Evolutionary conservation across 2,797 vertebrate genomes (phyloP).

Genomic region (Periophthalmus magnuspinnatus): DNA sequence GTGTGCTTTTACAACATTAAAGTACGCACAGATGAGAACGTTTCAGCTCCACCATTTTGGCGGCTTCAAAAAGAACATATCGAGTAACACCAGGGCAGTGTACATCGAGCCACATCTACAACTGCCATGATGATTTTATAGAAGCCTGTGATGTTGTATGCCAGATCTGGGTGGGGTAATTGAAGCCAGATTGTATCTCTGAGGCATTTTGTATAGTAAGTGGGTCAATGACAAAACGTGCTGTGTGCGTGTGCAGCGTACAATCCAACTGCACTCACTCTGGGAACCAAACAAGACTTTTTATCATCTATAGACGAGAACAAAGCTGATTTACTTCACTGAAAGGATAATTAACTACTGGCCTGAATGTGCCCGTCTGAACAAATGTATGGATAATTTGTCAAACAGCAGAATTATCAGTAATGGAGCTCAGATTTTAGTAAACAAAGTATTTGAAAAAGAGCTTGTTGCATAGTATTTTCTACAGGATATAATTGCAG

Average conservation of each 20-base stretch:
- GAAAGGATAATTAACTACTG: neutral
- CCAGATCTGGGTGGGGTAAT: constrained; percentile 74
- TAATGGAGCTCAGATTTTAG: neutral
- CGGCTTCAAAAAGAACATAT: constrained; percentile 63
- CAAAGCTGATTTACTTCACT: neutral
- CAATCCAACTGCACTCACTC: constrained; percentile 2
- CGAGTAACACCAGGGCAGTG: constrained; percentile 55
- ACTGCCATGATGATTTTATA: constrained; percentile 69
- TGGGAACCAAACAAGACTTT: neutral
- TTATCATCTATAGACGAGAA: neutral
- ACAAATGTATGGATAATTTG: constrained; percentile 1
- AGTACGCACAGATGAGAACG: constrained; percentile 35
- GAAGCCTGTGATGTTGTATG: constrained; percentile 66
- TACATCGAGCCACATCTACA: constrained; percentile 64
- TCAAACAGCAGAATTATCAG: neutral
- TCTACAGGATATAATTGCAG: constrained; percentile 55
- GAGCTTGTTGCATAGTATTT: constrained; percentile 29
- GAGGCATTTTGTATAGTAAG: constrained; percentile 64
- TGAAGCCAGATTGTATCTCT: constrained; percentile 72
- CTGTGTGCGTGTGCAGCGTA: constrained; percentile 26
- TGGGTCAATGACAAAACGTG: constrained; percentile 54
- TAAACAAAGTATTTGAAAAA: neutral
- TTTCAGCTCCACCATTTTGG: constrained; percentile 35
- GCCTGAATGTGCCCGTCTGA: neutral
- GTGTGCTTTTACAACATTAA: constrained; percentile 4